Evolutionary conservation across 2,113 vertebrate genomes (phyloP).

Genomic region (Lonchura striata): DNA sequence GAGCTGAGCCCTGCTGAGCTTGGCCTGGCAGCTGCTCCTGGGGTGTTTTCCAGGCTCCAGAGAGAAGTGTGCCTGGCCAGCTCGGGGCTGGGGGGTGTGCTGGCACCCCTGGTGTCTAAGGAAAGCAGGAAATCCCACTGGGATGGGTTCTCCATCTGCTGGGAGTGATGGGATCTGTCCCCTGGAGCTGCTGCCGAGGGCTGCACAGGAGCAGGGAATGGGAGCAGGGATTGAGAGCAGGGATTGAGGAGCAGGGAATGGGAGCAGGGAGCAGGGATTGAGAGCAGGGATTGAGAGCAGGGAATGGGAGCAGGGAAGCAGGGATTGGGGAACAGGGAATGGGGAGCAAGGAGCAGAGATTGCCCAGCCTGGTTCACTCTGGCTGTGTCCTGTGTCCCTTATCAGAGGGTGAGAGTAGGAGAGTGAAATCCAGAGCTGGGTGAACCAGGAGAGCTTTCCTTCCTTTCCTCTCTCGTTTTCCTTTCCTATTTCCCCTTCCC

Average conservation of each 20-base stretch:
- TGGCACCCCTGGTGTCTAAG: not conserved
- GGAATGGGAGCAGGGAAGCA: too few relatives aligned
- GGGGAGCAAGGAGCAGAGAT: not conserved
- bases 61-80: not conserved
- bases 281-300: too few relatives aligned
- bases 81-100: not conserved
- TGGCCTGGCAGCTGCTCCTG: not conserved
- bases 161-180: accelerated
- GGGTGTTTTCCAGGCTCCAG: not conserved
- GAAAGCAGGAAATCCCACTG: not conserved
- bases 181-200: accelerated
- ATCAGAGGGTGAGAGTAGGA: accelerated
- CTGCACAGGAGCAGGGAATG: not conserved
- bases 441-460: not conserved
- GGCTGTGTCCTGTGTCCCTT: not conserved
- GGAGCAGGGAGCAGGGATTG: too few relatives aligned
- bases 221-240: not conserved
- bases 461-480: not conserved
- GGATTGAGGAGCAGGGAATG: too few relatives aligned
- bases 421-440: not conserved
- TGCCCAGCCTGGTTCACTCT: not conserved
- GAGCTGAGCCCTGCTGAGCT: not conserved
- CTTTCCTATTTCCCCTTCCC: too few relatives aligned
- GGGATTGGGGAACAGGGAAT: too few relatives aligned
- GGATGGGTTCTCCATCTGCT: not conserved